Base-by-base conservation (phyloP, 2,888 invertebrate species). In the Ichneumoninae sp. region DNA sequence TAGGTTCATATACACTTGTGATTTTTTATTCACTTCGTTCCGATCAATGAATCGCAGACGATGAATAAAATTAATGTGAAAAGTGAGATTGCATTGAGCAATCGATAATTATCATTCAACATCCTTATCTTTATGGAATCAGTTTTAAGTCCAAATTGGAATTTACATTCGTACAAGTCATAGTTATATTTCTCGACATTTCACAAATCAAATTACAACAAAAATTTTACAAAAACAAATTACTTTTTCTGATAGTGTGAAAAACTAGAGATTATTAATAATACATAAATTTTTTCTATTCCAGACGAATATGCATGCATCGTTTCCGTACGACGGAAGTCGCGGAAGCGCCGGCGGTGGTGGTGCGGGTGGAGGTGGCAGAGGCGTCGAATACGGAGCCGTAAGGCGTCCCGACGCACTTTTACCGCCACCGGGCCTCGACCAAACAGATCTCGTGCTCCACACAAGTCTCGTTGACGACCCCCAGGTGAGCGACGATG, bases 281-380 rank as follows among this genome's bases (percentile, higher is more conserved):
- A 19, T 47, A 5, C 0, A 50, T 44, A 47, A 26, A 76, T 40
- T 33, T 82, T 54, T 26, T 65, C 40, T 33, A 16, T 76, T 75
- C 54, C 93, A 94, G 94, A 94, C 94, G 88, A 94, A 94, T 88
- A 94, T 94, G 94, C 94, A 94, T 91, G 93, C 94, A 83, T 94
- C 94, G 82, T 94, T 94, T 91, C 94, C 94, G 22, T 94, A 94
- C 89, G 94, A 94, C 88, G 92, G 93, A 85, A 93, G 94, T 79
- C 92, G 94, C 70, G 93, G 93, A 79, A 92, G 94, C 74, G 92
- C 92, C 63, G 93, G 93, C 0, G 92, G 93, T 71, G 94, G 94
- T 6, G 92, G 93, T 13, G 93, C 93, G 33, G 91, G 93, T 10
- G 92, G 92, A 26, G 90, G 93, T n/a, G 91, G 92, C 30, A 90